phyloP scores from a whole-genome alignment of 2,113 vertebrate species.

The Agelaius phoeniceus region DNA sequence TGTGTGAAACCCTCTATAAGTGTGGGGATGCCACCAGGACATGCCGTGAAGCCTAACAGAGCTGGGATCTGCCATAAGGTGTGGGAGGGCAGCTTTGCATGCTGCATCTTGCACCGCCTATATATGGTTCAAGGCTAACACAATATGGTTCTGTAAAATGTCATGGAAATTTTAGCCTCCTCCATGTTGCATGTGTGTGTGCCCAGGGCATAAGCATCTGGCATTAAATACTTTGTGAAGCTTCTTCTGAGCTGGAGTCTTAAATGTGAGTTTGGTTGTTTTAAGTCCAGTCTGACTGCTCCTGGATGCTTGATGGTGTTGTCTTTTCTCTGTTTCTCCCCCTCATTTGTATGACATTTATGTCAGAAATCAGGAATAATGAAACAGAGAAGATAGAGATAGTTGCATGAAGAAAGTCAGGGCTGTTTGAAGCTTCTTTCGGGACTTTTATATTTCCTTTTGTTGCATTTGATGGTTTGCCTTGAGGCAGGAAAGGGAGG shows the following conservation, averaged over 20 bases:
- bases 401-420: not conserved
- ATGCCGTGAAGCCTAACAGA: not conserved
- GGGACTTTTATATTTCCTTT: not conserved
- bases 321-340: not conserved
- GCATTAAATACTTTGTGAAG: not conserved
- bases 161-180: not conserved
- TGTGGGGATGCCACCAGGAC: not conserved
- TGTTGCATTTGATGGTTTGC: not conserved
- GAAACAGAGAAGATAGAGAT: not conserved
- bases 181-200: not conserved
- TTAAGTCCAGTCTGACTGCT: not conserved
- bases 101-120: not conserved
- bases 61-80: not conserved
- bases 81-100: not conserved
- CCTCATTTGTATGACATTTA: not conserved
- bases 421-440: not conserved
- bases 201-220: not conserved
- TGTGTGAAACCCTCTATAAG: not conserved
- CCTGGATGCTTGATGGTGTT: not conserved
- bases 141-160: fast-evolving
- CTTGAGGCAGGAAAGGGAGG: not conserved
- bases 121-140: not conserved
- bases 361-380: not conserved
- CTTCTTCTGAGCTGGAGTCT: not conserved
- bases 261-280: not conserved